Evolutionary conservation across 2,113 vertebrate genomes (phyloP).

Genomic region (Leiothrix lutea): DNA sequence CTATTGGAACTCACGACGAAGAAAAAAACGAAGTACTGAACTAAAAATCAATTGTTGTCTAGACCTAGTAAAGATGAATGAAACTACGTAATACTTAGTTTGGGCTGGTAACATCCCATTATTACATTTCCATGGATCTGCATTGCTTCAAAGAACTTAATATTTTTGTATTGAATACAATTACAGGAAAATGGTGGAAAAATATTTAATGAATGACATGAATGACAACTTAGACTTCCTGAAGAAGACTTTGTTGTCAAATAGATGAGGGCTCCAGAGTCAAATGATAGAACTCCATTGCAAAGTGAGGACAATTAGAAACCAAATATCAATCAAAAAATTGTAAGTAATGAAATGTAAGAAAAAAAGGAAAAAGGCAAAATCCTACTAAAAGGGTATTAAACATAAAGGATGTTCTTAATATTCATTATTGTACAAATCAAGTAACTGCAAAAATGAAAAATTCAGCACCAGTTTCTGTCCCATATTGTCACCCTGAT

Average conservation of each 20-base stretch:
- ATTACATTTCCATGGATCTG: not conserved
- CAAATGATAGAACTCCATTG: not conserved
- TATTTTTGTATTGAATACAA: not conserved
- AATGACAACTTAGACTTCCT: not conserved
- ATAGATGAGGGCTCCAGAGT: not conserved
- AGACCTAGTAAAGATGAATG: not conserved
- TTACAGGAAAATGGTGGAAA: not conserved
- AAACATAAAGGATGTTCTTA: not conserved
- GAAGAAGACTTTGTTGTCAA: not conserved
- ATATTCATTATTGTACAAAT: not conserved
- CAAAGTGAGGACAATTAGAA: not conserved
- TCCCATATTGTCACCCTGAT: too few relatives aligned
- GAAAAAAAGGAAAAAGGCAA: not conserved
- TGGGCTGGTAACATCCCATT: not conserved
- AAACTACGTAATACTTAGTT: not conserved
- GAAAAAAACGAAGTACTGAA: not conserved
- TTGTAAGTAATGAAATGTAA: not conserved
- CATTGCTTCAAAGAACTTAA: not conserved
- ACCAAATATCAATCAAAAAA: not conserved
- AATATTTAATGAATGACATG: not conserved
- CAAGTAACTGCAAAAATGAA: not conserved
- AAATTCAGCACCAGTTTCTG: not conserved
- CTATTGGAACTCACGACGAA: rapidly evolving
- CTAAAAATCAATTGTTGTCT: not conserved
- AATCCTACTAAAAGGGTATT: not conserved